Percentiles rank a stretch among this genome's conserved stretches.
Evolutionary conservation across 2,113 vertebrate species (phyloP).

Genomic region (Origma solitaria): DNA sequence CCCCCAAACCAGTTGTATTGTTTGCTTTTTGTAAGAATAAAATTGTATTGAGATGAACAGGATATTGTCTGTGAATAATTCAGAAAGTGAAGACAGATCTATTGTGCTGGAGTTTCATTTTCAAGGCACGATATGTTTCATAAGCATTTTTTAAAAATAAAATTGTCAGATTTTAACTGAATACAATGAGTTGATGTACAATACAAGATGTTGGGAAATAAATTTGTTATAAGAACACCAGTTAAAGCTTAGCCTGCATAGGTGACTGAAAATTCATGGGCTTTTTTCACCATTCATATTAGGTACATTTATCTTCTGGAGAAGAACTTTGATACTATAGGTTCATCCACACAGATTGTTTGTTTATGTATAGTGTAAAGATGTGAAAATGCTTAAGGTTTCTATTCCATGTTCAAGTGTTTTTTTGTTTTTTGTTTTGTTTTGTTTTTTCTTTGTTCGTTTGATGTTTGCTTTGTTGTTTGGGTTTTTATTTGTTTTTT

Average conservation of each 20-base stretch:
- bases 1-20: conserved; percentile 24
- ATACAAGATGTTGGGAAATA: not conserved
- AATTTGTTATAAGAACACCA: not conserved
- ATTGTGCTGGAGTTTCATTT: conserved; percentile 19
- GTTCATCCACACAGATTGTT: not conserved
- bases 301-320: not conserved
- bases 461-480: too few species aligned
- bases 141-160: not conserved
- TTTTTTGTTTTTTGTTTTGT: not conserved
- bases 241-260: not conserved
- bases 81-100: conserved; percentile 18
- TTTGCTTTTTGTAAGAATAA: conserved; percentile 22
- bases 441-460: too few species aligned
- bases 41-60: conserved; percentile 13
- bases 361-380: not conserved
- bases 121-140: conserved; percentile 8
- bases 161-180: conserved; percentile 7
- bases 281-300: not conserved
- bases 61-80: conserved; percentile 29
- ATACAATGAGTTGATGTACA: not conserved
- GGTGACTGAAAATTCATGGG: not conserved
- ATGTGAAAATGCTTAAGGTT: not conserved
- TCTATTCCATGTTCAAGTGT: not conserved
- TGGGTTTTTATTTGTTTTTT: too few species aligned
- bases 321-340: not conserved